Conservation (phyloP, 1,140 invertebrate species). For the Melitaea cinxia region DNA sequence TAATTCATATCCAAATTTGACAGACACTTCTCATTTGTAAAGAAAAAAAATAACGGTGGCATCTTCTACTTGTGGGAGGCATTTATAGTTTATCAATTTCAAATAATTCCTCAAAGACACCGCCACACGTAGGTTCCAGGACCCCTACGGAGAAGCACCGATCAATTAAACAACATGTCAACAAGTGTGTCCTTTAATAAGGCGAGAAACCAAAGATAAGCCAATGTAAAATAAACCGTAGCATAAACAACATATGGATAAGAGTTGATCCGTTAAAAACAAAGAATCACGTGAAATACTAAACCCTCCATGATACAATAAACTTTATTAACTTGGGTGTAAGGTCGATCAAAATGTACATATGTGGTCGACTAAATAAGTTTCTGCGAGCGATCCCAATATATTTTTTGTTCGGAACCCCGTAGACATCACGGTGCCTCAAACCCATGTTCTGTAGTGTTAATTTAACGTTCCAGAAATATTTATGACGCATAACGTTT, state of each 20-base stretch:
- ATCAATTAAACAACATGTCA: slow-evolving; percentile 82
- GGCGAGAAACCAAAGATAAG: slow-evolving; percentile 48
- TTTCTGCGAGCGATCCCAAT: slow-evolving; percentile 70
- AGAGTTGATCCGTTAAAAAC: slow-evolving; percentile 47
- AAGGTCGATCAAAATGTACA: slow-evolving; percentile 25
- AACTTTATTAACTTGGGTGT: slow-evolving; percentile 28
- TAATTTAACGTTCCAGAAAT: slow-evolving; percentile 81
- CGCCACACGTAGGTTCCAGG: slow-evolving; percentile 67
- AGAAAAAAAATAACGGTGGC: slow-evolving; percentile 73
- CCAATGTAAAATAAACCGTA: slow-evolving; percentile 65
- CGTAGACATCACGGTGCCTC: slow-evolving; percentile 78
- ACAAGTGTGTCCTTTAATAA: slow-evolving; percentile 79
- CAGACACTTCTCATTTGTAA: slow-evolving; percentile 39
- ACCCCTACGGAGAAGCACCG: slow-evolving; percentile 75
- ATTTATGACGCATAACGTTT: slow-evolving; percentile 80
- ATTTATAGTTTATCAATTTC: slow-evolving; percentile 80
- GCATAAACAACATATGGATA: slow-evolving; percentile 58
- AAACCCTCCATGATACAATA: slow-evolving; percentile 23
- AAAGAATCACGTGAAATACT: slow-evolving; percentile 18
- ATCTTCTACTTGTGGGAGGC: slow-evolving; percentile 73
- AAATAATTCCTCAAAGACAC: slow-evolving; percentile 77
- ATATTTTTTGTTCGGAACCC: slow-evolving; percentile 66
- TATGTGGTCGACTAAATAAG: slow-evolving; percentile 47
- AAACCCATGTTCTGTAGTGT: slow-evolving; percentile 78
- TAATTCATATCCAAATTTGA: slow-evolving; percentile 43